These are phyloP conservation scores for Pycnomerus fuliginosus DNA, from an alignment of 2,888 invertebrate species.

Conservation along the genomic window DNA sequence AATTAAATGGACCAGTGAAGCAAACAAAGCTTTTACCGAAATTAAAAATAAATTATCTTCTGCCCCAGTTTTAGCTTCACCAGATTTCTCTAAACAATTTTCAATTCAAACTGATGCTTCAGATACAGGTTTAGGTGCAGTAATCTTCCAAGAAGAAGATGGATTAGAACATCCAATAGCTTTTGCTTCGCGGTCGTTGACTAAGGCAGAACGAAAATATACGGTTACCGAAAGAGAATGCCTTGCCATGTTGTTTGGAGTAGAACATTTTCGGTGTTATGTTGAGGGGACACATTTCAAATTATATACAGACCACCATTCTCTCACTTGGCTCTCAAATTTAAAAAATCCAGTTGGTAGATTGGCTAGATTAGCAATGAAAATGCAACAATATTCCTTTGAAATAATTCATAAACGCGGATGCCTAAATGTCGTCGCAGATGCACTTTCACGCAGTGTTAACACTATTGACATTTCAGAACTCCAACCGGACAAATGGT, in stretches of 20 bases:
- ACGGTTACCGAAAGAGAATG: constrained; percentile 18
- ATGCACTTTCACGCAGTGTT: too few species aligned
- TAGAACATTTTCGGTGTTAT: constrained; percentile 33
- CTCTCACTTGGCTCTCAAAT: constrained; percentile 33
- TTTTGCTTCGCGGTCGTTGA: constrained; percentile 19
- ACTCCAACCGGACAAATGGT: too few species aligned
- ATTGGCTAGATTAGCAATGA: constrained; percentile 33
- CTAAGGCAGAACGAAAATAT: constrained; percentile 22
- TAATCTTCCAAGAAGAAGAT: constrained; percentile 26
- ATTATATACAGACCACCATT: constrained; percentile 33
- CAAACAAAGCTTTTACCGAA: too few species aligned
- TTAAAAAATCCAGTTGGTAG: constrained; percentile 34
- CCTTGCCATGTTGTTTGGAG: constrained; percentile 23
- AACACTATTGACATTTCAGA: too few species aligned
- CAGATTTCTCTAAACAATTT: constrained; percentile 29
- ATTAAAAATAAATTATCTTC: constrained; percentile 22
- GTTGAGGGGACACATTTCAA: constrained; percentile 30
- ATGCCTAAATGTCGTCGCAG: constrained; percentile 31
- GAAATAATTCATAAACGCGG: constrained; percentile 32
- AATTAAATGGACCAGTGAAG: too few species aligned
- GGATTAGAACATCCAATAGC: constrained; percentile 22
- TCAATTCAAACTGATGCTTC: constrained; percentile 34
- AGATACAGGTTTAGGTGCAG: constrained; percentile 32
- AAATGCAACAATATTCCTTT: constrained; percentile 25
- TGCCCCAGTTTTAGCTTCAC: constrained; percentile 28